phyloP scores from a whole-genome alignment of 37 sponge, comb jelly and placozoan genomes.

The Spongilla lacustris region DNA sequence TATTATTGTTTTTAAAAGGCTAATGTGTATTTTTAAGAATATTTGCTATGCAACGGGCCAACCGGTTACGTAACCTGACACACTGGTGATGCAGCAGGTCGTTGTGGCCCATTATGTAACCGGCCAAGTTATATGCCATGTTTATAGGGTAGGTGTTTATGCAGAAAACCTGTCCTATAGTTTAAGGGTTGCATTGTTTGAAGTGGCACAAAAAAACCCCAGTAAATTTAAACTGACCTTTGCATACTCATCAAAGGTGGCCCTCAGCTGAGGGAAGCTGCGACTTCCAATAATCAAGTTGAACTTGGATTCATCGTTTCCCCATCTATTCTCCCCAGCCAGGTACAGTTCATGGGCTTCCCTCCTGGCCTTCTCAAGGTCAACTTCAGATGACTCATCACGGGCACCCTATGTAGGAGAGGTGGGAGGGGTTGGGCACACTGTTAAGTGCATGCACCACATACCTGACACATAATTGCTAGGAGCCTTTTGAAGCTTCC shows the following conservation, averaged over 20 bases:
- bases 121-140: too few relatives aligned
- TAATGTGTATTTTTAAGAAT: too few relatives aligned
- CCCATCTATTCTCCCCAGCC: constrained; percentile 97
- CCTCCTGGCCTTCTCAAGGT: constrained; percentile 85
- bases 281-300: constrained; percentile 87
- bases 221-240: constrained; percentile 60
- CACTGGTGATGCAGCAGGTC: too few relatives aligned
- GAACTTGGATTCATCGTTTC: constrained; percentile 97
- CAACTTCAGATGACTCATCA: constrained; percentile 76
- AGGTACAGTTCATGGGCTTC: constrained; percentile 93
- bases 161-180: too few relatives aligned
- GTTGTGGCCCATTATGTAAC: too few relatives aligned
- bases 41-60: too few relatives aligned
- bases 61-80: too few relatives aligned
- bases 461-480: constrained; percentile 88
- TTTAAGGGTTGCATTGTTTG: too few relatives aligned
- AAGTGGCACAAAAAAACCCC: too few relatives aligned
- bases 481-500: constrained; percentile 95
- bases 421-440: too few relatives aligned
- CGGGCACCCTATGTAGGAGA: constrained; percentile 75
- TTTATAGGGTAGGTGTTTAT: too few relatives aligned
- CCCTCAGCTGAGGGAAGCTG: constrained; percentile 88
- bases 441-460: not conserved
- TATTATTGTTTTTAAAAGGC: too few relatives aligned
- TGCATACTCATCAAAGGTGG: constrained; percentile 88